Conservation (phyloP, 1,140 invertebrate genomes). For the Drosophila yakuba region DNA sequence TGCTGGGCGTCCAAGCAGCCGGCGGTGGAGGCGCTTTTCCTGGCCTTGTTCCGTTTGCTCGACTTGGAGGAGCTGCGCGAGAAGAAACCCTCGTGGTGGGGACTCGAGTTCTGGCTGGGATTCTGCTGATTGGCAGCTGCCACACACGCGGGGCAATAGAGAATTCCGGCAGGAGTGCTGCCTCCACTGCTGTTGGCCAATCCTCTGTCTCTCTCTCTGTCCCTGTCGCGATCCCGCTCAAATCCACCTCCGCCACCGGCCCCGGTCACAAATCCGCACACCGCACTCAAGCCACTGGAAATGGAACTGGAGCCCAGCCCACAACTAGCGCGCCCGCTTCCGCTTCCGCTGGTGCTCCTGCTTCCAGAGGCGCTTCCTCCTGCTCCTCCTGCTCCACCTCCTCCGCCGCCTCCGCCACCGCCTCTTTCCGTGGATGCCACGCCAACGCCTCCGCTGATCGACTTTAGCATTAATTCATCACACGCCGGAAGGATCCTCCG, state of each 20-base stretch:
- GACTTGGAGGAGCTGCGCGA: conserved; percentile 53
- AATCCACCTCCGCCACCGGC: conserved; percentile 15
- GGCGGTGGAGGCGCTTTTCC: conserved; percentile 70
- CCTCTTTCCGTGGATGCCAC: conserved; percentile 55
- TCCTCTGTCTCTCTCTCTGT: conserved; percentile 28
- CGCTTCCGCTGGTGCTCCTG: conserved; percentile 14
- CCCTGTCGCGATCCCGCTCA: conserved; percentile 21
- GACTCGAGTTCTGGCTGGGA: conserved; percentile 18
- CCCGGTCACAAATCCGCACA: conserved; percentile 48
- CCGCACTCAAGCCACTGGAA: conserved; percentile 61
- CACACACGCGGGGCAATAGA: conserved; percentile 69
- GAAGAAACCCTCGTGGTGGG: conserved; percentile 32
- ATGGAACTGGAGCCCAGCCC: conserved; percentile 65
- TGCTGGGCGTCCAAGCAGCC: conserved; percentile 70
- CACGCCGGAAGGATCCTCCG: conserved; percentile 45
- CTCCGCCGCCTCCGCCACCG: conserved; percentile 32
- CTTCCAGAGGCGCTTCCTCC: conserved; percentile 16
- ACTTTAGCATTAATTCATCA: conserved; percentile 84
- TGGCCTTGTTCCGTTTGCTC: conserved; percentile 55
- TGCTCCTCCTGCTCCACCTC: conserved; percentile 20
- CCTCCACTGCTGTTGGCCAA: conserved; percentile 47
- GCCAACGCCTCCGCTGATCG: conserved; percentile 71
- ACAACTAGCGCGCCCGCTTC: conserved; percentile 49
- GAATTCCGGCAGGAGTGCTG: conserved; percentile 56
- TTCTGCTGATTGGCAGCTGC: conserved; percentile 44